Conservation (phyloP, 2,797 vertebrate species). For the Hozukius guyotensis region DNA sequence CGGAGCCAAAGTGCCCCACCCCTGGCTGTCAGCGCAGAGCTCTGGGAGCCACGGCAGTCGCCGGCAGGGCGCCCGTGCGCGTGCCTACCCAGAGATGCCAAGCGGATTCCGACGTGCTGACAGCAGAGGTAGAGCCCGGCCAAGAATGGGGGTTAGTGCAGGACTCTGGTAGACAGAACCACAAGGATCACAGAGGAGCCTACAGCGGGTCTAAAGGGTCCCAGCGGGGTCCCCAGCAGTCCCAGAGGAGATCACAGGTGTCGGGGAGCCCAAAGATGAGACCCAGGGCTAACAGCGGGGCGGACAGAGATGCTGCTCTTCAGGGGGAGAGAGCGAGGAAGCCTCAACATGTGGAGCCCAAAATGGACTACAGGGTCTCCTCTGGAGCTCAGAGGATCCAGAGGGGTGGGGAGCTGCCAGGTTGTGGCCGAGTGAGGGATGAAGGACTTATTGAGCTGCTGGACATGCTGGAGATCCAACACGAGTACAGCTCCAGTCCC, state of each 20-base stretch:
- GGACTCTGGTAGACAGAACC: constrained; percentile 66
- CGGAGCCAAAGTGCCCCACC: constrained; percentile 69
- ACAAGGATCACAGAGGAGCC: constrained; percentile 65
- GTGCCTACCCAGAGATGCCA: constrained; percentile 82
- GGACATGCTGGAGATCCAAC: constrained; percentile 86
- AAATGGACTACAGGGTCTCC: constrained; percentile 64
- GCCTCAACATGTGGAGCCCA: constrained; percentile 63
- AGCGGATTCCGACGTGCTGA: constrained; percentile 78
- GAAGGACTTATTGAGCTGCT: constrained; percentile 84
- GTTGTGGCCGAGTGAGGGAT: constrained; percentile 54
- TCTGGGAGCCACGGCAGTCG: constrained; percentile 54
- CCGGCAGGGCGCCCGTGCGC: constrained; percentile 65
- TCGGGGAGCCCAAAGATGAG: constrained; percentile 69
- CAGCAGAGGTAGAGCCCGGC: constrained; percentile 69
- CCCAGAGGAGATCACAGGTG: constrained; percentile 65
- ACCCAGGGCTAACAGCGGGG: constrained; percentile 59
- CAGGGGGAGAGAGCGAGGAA: constrained; percentile 60
- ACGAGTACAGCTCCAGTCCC: constrained; percentile 81
- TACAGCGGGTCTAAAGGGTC: constrained; percentile 60
- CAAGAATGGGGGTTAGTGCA: constrained; percentile 67
- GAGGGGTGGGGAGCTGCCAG: constrained; percentile 63
- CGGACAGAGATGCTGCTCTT: constrained; percentile 52
- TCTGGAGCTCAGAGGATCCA: constrained; percentile 63
- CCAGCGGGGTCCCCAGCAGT: constrained; percentile 53
- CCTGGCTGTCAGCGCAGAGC: constrained; percentile 83